Conservation (phyloP, 1,140 invertebrate genomes). For the Alviniconcha marisindica region DNA sequence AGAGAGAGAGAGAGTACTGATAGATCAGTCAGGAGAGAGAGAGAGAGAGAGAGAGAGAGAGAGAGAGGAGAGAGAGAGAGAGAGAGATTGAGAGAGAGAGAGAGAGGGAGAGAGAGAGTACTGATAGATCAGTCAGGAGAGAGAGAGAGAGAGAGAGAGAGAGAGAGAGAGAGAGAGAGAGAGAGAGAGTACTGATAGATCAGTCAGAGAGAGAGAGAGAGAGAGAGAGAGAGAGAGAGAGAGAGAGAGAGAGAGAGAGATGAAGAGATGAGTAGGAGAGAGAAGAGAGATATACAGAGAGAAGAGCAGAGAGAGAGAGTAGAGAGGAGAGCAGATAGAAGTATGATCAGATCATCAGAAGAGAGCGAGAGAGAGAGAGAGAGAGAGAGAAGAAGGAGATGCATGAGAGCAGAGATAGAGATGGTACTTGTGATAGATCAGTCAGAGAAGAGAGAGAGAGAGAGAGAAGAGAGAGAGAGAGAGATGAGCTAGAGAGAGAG, state of each 20-base stretch:
- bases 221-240: not conserved
- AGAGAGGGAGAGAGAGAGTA: not conserved
- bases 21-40: not conserved
- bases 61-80: not conserved
- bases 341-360: no score
- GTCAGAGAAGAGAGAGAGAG: no score
- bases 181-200: not conserved
- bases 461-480: conserved; percentile 5
- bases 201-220: not conserved
- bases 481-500: not conserved
- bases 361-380: not conserved
- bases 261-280: not conserved
- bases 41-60: not conserved
- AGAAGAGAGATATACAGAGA: conserved; percentile 6
- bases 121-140: not conserved
- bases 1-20: no score
- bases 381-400: not conserved
- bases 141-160: conserved; percentile 15
- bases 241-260: not conserved
- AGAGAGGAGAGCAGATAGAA: no score
- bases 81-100: not conserved
- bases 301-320: not conserved
- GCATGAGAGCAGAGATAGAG: not conserved
- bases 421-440: no score
- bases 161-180: conserved; percentile 15